Evolutionary conservation across 2,888 invertebrate species (phyloP).

Genomic region (Epistrophella euchroma): DNA sequence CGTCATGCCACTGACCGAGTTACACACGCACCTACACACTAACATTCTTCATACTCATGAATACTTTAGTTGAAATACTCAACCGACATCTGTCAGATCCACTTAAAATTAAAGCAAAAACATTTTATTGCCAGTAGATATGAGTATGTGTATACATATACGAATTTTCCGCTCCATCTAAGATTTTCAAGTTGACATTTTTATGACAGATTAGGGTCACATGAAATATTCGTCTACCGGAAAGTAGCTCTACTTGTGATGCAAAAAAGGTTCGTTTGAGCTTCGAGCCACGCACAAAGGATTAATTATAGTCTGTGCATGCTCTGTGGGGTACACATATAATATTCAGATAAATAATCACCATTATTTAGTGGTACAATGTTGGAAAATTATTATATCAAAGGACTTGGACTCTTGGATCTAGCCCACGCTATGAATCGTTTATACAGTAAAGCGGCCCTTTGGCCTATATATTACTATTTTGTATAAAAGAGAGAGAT

Average conservation of each 20-base stretch:
- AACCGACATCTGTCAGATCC: constrained; percentile 73
- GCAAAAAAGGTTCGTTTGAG: constrained; percentile 41
- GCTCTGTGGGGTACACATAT: not conserved
- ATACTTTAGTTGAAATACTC: constrained; percentile 61
- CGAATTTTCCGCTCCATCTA: constrained; percentile 65
- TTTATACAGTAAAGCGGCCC: too few species aligned
- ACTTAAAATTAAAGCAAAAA: constrained; percentile 71
- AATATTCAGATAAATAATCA: constrained; percentile 60
- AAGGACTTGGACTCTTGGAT: not conserved
- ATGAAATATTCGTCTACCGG: constrained; percentile 58
- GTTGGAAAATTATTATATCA: constrained; percentile 15
- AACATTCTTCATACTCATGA: constrained; percentile 27
- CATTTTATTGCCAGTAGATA: constrained; percentile 57
- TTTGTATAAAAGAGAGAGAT: not conserved
- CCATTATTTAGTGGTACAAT: constrained; percentile 22
- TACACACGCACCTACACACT: not conserved
- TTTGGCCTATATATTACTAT: not conserved
- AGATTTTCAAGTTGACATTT: constrained; percentile 64
- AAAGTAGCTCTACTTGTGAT: constrained; percentile 51
- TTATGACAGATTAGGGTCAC: constrained; percentile 75
- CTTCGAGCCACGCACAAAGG: constrained; percentile 48
- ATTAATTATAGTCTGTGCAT: constrained; percentile 62
- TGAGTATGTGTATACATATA: not conserved
- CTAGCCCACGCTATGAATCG: not conserved
- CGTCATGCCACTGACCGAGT: constrained; percentile 18